phyloP scores from a whole-genome alignment of 1,140 invertebrate species.

The Eueides isabella region DNA sequence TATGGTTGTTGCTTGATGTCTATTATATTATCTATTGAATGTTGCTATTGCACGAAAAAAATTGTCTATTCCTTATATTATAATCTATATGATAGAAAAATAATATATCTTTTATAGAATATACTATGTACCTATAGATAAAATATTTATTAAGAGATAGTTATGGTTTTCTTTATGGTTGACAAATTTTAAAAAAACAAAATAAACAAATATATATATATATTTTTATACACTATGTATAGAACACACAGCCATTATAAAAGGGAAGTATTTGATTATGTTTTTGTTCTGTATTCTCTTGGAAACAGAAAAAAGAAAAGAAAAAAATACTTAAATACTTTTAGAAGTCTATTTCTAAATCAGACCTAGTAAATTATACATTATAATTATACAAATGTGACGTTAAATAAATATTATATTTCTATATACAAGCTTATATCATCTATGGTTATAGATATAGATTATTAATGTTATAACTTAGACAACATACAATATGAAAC shows the following conservation, averaged over 20 bases:
- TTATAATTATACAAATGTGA: background rate
- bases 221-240: no score
- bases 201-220: no score
- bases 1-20: conserved; percentile 40
- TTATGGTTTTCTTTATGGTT: conserved; percentile 1
- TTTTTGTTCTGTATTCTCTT: background rate
- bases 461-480: background rate
- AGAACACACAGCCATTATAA: no score
- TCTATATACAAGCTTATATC: background rate
- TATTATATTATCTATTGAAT: conserved; percentile 25
- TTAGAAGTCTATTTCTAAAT: background rate
- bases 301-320: background rate
- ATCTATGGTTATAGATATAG: background rate
- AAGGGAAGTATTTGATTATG: no score
- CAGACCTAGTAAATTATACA: background rate
- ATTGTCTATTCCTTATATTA: conserved; percentile 8
- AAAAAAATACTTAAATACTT: background rate
- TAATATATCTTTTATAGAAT: background rate
- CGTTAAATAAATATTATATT: conserved; percentile 3
- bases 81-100: background rate
- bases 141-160: conserved; percentile 7
- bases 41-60: conserved; percentile 31
- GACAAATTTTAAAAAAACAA: background rate
- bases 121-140: background rate
- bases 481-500: background rate